A percentile compares a stretch with the other conserved stretches of the same genome.
Conservation (phyloP, 2,113 vertebrate species). For the Corynorhinus townsendii region DNA sequence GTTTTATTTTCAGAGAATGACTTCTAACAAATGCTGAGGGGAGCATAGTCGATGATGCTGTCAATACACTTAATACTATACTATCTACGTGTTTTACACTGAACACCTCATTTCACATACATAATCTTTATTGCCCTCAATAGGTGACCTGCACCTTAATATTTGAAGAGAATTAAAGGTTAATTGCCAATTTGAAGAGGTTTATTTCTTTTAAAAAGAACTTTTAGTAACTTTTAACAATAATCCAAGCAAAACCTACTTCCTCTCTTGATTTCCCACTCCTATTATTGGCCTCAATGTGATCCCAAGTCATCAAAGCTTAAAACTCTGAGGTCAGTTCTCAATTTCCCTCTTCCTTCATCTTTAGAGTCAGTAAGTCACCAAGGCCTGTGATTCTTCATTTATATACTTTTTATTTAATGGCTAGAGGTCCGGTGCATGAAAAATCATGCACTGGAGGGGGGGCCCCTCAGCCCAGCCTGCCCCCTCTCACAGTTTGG, state of each 20-base stretch:
- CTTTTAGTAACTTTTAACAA: not conserved
- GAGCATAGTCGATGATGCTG: not conserved
- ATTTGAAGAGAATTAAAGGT: slow-evolving; percentile 3
- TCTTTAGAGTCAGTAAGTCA: not conserved
- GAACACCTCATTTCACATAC: not conserved
- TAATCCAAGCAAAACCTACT: not conserved
- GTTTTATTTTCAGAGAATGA: slow-evolving; percentile 43
- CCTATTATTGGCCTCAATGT: not conserved
- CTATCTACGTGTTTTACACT: not conserved
- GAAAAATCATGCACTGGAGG: too few relatives aligned
- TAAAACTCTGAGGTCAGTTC: not conserved
- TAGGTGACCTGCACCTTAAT: not conserved
- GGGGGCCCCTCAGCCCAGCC: too few relatives aligned
- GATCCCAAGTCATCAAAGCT: not conserved
- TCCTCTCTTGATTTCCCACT: not conserved
- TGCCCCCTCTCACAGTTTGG: too few relatives aligned
- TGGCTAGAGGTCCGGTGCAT: too few relatives aligned
- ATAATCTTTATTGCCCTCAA: not conserved
- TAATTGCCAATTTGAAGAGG: not conserved
- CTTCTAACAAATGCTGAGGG: not conserved
- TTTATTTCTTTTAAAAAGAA: not conserved
- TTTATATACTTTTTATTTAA: not conserved
- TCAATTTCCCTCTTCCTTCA: not conserved
- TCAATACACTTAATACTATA: not conserved
- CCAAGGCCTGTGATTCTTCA: not conserved